phyloP scores from a whole-genome alignment of 2,113 vertebrate genomes.

The Pollachius pollachius region DNA sequence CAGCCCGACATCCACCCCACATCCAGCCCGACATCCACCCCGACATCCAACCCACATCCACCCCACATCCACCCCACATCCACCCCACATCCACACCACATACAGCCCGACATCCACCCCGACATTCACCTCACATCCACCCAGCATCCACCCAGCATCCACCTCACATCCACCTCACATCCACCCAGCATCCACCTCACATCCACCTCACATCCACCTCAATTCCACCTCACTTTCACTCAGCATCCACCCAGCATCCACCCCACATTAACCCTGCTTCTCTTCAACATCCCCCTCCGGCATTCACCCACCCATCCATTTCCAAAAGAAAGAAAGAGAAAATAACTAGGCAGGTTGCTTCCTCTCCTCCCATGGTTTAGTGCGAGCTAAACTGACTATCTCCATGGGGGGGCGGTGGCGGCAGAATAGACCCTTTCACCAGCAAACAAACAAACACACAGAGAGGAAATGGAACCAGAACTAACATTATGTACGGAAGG shows the following conservation, averaged over 20 bases:
- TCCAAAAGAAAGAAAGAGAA: background rate
- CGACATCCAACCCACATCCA: constrained; percentile 10
- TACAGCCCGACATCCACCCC: too few relatives aligned
- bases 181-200: too few relatives aligned
- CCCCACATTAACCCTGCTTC: background rate
- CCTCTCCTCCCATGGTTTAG: constrained; percentile 24
- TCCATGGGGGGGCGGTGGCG: constrained; percentile 8
- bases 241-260: too few relatives aligned
- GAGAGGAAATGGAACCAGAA: constrained; percentile 22
- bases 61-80: constrained; percentile 4
- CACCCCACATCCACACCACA: too few relatives aligned
- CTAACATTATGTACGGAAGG: constrained; percentile 23
- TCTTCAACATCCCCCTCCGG: constrained; percentile 16
- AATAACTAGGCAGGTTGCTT: constrained; percentile 28
- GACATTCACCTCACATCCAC: too few relatives aligned
- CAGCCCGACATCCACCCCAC: too few relatives aligned
- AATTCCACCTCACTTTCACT: too few relatives aligned
- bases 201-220: too few relatives aligned
- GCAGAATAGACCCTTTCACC: constrained; percentile 6
- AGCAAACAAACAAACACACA: constrained; percentile 16
- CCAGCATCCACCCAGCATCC: too few relatives aligned
- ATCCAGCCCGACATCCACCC: too few relatives aligned
- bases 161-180: too few relatives aligned
- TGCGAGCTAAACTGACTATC: constrained; percentile 33
- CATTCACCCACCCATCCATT: constrained; percentile 5